A percentile compares a stretch with the other conserved stretches of the same genome.
Conservation (phyloP, 2,888 invertebrate species). For the Caenorhabditis macrosperma region DNA sequence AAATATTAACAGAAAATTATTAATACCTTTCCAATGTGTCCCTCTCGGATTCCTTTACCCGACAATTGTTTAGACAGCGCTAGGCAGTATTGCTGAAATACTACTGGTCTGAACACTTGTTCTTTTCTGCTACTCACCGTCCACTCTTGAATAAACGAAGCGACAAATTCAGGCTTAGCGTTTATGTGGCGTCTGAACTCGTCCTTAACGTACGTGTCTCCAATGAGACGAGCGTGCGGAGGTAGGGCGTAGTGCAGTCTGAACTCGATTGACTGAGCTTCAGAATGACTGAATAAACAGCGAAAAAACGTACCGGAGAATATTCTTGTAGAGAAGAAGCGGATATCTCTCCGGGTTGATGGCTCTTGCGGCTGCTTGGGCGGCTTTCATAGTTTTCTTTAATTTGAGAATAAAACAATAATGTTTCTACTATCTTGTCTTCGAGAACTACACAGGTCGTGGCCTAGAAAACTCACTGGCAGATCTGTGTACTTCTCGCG, state of each 20-base stretch:
- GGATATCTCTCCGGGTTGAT: conserved; percentile 53
- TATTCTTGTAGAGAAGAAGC: conserved; percentile 57
- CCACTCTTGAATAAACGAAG: conserved; percentile 62
- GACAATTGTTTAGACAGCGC: conserved; percentile 74
- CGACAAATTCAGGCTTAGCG: conserved; percentile 63
- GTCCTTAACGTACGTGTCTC: conserved; percentile 76
- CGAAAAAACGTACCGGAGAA: conserved; percentile 36
- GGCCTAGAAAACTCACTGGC: conserved; percentile 13
- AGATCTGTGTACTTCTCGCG: conserved; percentile 33
- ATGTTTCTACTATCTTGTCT: neutral
- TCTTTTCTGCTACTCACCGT: conserved; percentile 57
- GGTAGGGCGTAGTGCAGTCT: conserved; percentile 77
- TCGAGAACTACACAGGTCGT: conserved; percentile 17
- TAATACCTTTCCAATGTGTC: conserved; percentile 55
- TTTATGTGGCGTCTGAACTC: conserved; percentile 73
- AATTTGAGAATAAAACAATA: neutral
- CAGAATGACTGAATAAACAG: neutral
- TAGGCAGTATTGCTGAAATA: conserved; percentile 71
- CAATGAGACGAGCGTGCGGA: conserved; percentile 70
- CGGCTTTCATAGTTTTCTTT: conserved; percentile 22
- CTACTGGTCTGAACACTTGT: neutral
- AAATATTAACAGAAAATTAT: neutral
- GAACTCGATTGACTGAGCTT: neutral
- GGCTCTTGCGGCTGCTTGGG: conserved; percentile 35
- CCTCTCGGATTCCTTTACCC: conserved; percentile 66